Conservation (phyloP, 2,113 vertebrate genomes). For the Tiliqua scincoides region DNA sequence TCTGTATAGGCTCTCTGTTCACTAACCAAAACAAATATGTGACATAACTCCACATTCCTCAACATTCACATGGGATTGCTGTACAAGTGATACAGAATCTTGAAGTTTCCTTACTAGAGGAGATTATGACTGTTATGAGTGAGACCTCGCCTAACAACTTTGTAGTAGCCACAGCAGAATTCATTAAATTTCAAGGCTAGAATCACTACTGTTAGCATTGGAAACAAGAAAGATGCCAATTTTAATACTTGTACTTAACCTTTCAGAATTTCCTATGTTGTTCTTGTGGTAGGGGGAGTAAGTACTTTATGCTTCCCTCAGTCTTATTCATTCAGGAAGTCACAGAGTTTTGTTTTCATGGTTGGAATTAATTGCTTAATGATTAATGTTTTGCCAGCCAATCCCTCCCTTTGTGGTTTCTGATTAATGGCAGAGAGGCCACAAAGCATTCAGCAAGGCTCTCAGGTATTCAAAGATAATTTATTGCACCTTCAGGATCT, state of each 20-base stretch:
- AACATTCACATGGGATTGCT: not conserved
- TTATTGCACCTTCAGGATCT: constrained; percentile 60
- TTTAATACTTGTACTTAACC: constrained; percentile 4
- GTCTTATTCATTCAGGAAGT: constrained; percentile 54
- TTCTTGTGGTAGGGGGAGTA: constrained; percentile 30
- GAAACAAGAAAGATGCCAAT: not conserved
- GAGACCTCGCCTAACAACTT: not conserved
- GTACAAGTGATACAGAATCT: not conserved
- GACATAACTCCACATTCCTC: not conserved
- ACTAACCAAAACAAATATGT: not conserved
- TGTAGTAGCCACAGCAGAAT: not conserved
- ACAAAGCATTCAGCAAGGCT: constrained; percentile 34
- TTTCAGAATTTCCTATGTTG: constrained; percentile 8
- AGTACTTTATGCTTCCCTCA: constrained; percentile 18
- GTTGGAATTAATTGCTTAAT: constrained; percentile 63
- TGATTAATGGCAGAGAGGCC: constrained; percentile 65
- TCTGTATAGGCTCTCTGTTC: not conserved
- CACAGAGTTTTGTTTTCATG: constrained; percentile 44
- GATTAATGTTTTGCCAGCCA: constrained; percentile 64
- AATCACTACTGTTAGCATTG: not conserved
- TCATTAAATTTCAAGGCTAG: not conserved
- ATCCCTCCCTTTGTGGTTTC: constrained; percentile 59
- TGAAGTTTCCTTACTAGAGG: not conserved
- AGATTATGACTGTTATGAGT: not conserved
- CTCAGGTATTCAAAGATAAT: constrained; percentile 54